Conservation (phyloP, 1,140 invertebrate genomes). For the Anoplolepis gracilipes region DNA sequence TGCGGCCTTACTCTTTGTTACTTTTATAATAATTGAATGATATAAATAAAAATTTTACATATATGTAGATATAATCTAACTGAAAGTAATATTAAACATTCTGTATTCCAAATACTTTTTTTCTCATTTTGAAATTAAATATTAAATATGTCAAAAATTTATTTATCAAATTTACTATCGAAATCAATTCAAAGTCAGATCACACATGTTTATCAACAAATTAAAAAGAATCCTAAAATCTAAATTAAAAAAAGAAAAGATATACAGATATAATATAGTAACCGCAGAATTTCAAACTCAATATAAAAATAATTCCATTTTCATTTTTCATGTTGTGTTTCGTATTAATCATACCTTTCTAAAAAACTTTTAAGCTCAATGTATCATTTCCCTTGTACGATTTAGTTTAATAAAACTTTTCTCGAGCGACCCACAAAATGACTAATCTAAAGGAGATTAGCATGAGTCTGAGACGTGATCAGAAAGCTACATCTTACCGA, state of each 20-base stretch:
- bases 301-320: neutral
- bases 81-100: neutral
- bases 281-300: neutral
- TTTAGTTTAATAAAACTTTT: slow-evolving; percentile 23
- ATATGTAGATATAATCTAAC: slow-evolving; percentile 13
- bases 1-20: neutral
- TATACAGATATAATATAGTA: neutral
- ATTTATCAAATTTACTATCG: too few relatives aligned
- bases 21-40: neutral
- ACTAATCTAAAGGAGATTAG: slow-evolving; percentile 4
- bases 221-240: neutral
- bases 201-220: neutral
- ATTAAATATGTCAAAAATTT: neutral
- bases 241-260: neutral
- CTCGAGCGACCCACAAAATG: neutral
- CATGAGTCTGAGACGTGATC: neutral
- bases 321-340: neutral
- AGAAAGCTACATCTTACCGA: slow-evolving; percentile 37
- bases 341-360: neutral
- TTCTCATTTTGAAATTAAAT: neutral
- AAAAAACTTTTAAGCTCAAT: neutral
- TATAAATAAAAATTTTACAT: neutral
- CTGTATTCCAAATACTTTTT: neutral
- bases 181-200: too few relatives aligned
- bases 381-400: neutral